These are phyloP conservation scores for Cairina moschata DNA, from an alignment of 2,113 vertebrate genomes.

Conservation along the genomic window DNA sequence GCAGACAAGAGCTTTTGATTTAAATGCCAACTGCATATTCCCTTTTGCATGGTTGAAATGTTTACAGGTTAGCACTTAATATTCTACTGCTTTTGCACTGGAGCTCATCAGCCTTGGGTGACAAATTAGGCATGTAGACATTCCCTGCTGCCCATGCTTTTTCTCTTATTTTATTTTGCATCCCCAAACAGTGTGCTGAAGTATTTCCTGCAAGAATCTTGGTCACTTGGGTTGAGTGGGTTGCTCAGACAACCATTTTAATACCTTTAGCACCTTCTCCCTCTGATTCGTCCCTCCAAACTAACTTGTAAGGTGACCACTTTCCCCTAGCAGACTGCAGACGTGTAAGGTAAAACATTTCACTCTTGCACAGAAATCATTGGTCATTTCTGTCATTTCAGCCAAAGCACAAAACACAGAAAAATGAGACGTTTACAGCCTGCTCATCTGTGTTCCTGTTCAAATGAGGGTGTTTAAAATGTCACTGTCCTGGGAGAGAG, in stretches of 20 bases:
- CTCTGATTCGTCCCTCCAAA: not conserved
- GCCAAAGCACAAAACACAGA: not conserved
- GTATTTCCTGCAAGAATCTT: not conserved
- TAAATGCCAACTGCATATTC: conserved; percentile 17
- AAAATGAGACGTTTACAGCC: not conserved
- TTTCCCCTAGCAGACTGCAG: not conserved
- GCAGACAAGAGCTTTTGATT: not conserved
- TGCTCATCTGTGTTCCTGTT: conserved; percentile 20
- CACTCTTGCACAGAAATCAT: not conserved
- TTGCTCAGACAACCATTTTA: not conserved
- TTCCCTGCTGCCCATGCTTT: not conserved
- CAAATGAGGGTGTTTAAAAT: conserved; percentile 17
- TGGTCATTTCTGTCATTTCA: not conserved
- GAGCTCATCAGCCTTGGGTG: not conserved
- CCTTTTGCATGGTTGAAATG: not conserved
- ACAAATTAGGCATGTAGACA: not conserved
- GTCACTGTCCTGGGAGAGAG: conserved; percentile 15
- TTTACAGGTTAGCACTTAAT: conserved; percentile 11
- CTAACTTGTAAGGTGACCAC: not conserved
- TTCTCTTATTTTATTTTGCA: not conserved
- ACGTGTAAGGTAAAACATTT: not conserved
- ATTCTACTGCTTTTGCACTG: not conserved
- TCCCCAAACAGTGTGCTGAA: not conserved
- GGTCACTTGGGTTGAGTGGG: accelerated
- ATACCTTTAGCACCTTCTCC: not conserved